Conservation (phyloP, 2,888 invertebrate genomes). For the Drosophila stalkeri region DNA sequence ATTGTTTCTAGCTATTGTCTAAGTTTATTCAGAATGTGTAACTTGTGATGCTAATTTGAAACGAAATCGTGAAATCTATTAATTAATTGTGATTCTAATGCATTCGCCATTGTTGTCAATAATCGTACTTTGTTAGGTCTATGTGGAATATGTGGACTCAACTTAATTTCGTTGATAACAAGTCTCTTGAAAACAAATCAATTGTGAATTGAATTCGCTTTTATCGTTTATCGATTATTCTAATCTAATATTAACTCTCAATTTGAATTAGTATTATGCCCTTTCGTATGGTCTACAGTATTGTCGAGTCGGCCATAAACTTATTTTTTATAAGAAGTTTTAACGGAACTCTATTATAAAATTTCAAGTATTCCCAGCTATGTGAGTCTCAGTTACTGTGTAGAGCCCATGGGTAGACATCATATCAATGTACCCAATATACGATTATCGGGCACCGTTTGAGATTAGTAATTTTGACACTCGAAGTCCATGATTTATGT, state of each 20-base stretch:
- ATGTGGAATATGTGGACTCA: not conserved
- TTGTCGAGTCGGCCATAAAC: not conserved
- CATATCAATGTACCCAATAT: constrained; percentile 21
- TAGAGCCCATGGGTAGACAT: constrained; percentile 4
- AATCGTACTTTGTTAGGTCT: no score
- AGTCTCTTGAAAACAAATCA: not conserved
- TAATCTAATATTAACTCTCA: not conserved
- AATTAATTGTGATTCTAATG: not conserved
- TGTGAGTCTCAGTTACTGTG: not conserved
- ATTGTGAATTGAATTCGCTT: not conserved
- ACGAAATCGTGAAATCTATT: no score
- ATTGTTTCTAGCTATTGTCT: not conserved
- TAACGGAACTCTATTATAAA: not conserved
- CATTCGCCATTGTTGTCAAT: not conserved
- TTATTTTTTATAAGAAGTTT: not conserved
- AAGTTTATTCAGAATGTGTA: no score
- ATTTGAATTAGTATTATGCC: not conserved
- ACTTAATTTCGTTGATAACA: not conserved
- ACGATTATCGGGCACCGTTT: constrained; percentile 67
- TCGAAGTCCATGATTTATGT: constrained; percentile 60
- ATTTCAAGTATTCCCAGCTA: not conserved
- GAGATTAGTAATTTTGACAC: constrained; percentile 66
- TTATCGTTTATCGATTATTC: not conserved
- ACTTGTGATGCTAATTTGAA: no score
- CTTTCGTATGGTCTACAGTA: no score